These are phyloP conservation scores for Ectemnius cavifrons DNA, from an alignment of 2,888 invertebrate species.

Conservation along the genomic window DNA sequence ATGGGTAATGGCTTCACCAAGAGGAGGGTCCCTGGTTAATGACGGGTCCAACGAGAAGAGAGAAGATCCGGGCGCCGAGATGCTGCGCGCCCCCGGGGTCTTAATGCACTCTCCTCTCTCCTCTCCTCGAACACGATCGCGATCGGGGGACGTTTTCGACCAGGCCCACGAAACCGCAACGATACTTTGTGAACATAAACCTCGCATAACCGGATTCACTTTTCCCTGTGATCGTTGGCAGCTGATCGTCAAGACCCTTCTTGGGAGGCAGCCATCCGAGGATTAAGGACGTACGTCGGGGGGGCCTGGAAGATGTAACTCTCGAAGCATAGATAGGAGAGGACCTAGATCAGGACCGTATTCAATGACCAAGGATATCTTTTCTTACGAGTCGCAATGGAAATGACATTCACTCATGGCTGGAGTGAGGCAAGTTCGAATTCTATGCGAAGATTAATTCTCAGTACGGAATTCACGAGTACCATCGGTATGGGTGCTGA, in stretches of 20 bases:
- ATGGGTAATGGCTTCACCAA: conserved; percentile 70
- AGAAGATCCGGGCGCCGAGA: conserved; percentile 51
- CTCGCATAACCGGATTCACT: conserved; percentile 41
- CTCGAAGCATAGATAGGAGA: too few relatives aligned
- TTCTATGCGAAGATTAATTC: conserved; percentile 19
- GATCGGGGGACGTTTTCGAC: conserved; percentile 52
- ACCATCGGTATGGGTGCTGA: conserved; percentile 11
- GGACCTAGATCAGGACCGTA: too few relatives aligned
- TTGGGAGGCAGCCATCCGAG: too few relatives aligned
- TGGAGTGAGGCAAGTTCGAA: conserved; percentile 3
- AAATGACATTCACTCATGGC: too few relatives aligned
- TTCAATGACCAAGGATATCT: too few relatives aligned
- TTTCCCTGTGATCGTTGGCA: conserved; percentile 16
- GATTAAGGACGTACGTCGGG: too few relatives aligned
- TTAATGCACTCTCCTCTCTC: conserved; percentile 36
- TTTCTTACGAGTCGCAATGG: too few relatives aligned
- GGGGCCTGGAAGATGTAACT: too few relatives aligned
- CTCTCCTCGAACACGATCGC: conserved; percentile 28
- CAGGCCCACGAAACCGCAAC: conserved; percentile 40
- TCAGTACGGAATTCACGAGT: conserved; percentile 36
- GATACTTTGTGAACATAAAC: conserved; percentile 22
- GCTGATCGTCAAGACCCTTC: conserved; percentile 6
- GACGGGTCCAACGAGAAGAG: conserved; percentile 52
- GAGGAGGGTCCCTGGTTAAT: conserved; percentile 63
- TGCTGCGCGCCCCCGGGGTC: conserved; percentile 39